These are phyloP conservation scores for Hapalemur alaotrensis DNA, from an alignment of 2,797 vertebrate species.

Conservation along the genomic window DNA sequence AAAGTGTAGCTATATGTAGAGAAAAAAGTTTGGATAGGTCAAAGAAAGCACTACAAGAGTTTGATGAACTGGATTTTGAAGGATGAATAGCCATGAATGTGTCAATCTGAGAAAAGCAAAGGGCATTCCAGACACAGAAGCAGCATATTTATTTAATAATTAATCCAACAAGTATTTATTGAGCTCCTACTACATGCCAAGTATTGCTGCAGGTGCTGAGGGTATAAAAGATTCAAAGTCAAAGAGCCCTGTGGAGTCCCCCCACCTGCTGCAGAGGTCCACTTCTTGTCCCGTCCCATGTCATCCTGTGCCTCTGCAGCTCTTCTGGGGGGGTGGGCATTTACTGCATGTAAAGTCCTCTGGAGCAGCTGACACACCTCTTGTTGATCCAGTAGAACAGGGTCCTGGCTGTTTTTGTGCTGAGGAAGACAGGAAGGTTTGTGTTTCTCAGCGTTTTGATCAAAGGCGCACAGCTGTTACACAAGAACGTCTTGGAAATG, in stretches of 20 bases:
- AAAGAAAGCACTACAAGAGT: background rate
- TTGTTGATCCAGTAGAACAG: conserved; percentile 24
- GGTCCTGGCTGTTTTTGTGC: background rate
- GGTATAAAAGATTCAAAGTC: background rate
- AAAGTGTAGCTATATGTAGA: background rate
- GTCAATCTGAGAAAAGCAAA: conserved; percentile 31
- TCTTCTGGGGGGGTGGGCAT: background rate
- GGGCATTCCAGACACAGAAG: background rate
- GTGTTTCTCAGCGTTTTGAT: conserved; percentile 60
- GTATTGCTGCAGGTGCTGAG: background rate
- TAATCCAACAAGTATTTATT: background rate
- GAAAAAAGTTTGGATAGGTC: background rate
- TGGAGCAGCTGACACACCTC: background rate
- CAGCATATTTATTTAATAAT: background rate
- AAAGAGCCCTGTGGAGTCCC: background rate
- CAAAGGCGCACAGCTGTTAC: conserved; percentile 60
- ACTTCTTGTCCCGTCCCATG: background rate
- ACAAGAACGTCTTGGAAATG: conserved; percentile 37
- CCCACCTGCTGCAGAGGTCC: background rate
- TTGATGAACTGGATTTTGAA: background rate
- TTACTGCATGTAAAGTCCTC: background rate
- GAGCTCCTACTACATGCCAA: background rate
- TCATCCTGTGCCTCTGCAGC: background rate
- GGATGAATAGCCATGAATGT: background rate
- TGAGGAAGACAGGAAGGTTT: conserved; percentile 51